Conservation (phyloP, 2,113 vertebrate species). For the Aramus guarauna region DNA sequence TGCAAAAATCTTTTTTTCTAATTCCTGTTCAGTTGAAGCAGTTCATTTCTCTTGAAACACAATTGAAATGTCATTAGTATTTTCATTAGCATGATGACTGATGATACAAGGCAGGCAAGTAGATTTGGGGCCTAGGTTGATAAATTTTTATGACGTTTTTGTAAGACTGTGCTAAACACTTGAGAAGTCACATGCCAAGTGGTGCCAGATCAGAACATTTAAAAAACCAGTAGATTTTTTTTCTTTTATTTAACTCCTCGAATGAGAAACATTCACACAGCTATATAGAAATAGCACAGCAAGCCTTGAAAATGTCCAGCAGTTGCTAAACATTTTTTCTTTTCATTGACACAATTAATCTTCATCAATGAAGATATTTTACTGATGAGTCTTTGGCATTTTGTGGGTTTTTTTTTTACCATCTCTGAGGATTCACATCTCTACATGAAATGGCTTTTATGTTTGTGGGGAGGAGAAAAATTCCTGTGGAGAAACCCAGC, state of each 20-base stretch:
- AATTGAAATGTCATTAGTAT: constrained; percentile 46
- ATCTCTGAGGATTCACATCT: not conserved
- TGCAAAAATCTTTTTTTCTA: constrained; percentile 19
- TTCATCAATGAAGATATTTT: not conserved
- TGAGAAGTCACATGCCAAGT: constrained; percentile 25
- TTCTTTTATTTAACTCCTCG: not conserved
- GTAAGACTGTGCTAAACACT: constrained; percentile 25
- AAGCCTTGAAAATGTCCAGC: not conserved
- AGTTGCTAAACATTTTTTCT: not conserved
- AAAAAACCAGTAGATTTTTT: not conserved
- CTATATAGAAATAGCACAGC: not conserved
- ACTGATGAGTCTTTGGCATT: not conserved
- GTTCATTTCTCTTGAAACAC: not conserved
- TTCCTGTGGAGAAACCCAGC: not conserved
- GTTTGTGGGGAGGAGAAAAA: not conserved
- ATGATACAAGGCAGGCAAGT: constrained; percentile 45
- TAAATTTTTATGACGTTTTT: constrained; percentile 11
- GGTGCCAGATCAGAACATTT: not conserved
- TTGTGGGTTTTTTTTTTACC: not conserved
- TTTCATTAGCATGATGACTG: constrained; percentile 50
- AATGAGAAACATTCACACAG: not conserved
- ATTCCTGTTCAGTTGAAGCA: not conserved
- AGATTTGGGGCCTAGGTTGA: constrained; percentile 28
- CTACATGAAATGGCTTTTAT: not conserved
- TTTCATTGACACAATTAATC: not conserved